phyloP scores from a whole-genome alignment of 2,113 vertebrate genomes.

The Hucho hucho region DNA sequence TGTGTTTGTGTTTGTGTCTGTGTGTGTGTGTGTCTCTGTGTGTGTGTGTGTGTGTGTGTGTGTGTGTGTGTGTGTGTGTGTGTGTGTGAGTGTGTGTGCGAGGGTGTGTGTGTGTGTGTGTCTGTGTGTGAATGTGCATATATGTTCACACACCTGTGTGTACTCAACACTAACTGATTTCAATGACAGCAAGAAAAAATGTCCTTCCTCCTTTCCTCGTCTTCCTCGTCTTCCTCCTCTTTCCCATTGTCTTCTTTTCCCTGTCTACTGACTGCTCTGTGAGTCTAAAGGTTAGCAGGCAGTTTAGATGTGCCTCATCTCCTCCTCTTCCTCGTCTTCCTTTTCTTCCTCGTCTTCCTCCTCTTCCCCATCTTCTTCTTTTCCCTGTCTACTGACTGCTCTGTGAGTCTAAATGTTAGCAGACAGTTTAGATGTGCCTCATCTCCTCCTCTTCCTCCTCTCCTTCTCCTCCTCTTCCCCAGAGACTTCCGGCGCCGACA shows the following conservation, averaged over 20 bases:
- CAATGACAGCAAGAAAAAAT: not conserved
- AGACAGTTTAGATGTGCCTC: constrained; percentile 6
- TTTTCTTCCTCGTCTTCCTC: not conserved
- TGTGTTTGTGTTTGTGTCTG: not conserved
- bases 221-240: no score
- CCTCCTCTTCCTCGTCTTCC: no score
- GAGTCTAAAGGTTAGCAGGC: no score
- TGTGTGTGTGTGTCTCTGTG: not conserved
- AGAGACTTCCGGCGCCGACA: no score
- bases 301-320: no score
- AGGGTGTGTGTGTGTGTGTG: no score
- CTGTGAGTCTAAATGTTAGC: not conserved
- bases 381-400: not conserved
- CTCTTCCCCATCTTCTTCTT: not conserved
- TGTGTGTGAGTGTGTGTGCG: not conserved
- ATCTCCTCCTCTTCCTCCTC: constrained; percentile 8
- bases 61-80: no score
- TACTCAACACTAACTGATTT: not conserved
- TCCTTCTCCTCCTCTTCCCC: not conserved
- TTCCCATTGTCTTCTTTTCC: no score
- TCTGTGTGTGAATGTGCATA: not conserved
- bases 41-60: not conserved
- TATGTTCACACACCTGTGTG: not conserved
- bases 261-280: no score
- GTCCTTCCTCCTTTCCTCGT: not conserved